Conservation (phyloP, 2,113 vertebrate genomes). For the Himantopus leucocephalus region DNA sequence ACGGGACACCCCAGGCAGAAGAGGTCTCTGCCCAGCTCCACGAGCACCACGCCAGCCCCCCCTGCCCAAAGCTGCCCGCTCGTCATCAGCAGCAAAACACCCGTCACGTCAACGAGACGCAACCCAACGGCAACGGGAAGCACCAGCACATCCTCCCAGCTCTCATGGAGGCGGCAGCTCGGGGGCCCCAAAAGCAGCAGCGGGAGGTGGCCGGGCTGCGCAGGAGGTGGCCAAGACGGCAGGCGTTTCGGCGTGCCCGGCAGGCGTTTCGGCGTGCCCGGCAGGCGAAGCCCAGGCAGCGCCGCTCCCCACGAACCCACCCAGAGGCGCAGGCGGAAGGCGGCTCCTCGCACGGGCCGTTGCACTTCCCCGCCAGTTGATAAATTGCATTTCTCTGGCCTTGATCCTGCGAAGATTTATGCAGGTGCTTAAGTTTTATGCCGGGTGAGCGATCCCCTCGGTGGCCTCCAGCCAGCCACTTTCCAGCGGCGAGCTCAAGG, state of each 20-base stretch:
- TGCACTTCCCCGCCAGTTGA: neutral
- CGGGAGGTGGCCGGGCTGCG: neutral
- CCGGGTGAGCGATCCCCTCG: rapidly evolving
- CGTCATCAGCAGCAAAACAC: rapidly evolving
- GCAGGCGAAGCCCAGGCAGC: neutral
- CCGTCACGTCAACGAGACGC: rapidly evolving
- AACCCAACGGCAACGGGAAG: neutral
- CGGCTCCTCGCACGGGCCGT: neutral
- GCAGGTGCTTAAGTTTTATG: neutral
- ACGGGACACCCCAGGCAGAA: neutral
- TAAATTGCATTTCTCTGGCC: neutral
- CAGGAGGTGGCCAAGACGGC: neutral
- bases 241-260: neutral
- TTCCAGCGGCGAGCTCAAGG: rapidly evolving
- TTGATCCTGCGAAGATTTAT: neutral
- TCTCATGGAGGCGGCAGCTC: too few species aligned
- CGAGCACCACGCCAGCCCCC: neutral
- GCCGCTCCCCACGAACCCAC: neutral
- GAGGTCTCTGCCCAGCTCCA: neutral
- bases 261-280: too few species aligned
- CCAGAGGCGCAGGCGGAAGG: neutral
- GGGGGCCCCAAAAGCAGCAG: neutral
- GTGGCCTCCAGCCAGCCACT: neutral
- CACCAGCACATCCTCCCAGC: neutral
- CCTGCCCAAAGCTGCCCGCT: neutral